These are phyloP conservation scores for Lissonota sp. DNA, from an alignment of 2,888 invertebrate species.

Conservation along the genomic window DNA sequence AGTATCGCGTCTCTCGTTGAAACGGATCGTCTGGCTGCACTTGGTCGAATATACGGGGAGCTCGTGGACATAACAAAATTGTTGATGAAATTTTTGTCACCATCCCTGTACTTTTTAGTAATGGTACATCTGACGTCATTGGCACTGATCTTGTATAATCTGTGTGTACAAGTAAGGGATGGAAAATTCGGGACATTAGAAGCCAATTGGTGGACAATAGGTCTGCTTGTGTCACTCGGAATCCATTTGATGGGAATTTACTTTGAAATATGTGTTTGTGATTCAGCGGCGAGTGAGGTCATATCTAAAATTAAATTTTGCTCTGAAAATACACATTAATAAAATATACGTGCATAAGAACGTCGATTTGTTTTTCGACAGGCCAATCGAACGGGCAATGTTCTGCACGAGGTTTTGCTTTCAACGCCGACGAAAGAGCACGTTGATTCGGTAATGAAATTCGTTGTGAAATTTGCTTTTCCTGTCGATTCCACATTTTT, in stretches of 20 bases:
- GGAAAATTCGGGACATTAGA: not conserved
- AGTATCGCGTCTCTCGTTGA: constrained; percentile 13
- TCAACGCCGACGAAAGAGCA: constrained; percentile 13
- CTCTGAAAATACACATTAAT: not conserved
- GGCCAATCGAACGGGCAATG: constrained; percentile 54
- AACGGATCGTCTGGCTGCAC: constrained; percentile 10
- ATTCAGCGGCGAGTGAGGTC: constrained; percentile 46
- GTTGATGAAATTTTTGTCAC: constrained; percentile 23
- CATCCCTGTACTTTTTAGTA: constrained; percentile 30
- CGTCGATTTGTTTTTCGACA: not conserved
- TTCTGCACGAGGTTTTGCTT: constrained; percentile 52
- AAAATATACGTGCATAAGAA: not conserved
- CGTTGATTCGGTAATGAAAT: constrained; percentile 38
- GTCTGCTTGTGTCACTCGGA: constrained; percentile 18
- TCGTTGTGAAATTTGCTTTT: not conserved
- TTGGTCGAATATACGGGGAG: constrained; percentile 32
- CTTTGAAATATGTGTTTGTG: constrained; percentile 30
- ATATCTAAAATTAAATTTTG: constrained; percentile 1
- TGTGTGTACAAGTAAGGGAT: constrained; percentile 26
- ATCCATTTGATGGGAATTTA: constrained; percentile 34
- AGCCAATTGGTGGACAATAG: not conserved
- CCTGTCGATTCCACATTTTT: not conserved
- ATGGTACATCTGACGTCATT: constrained; percentile 25
- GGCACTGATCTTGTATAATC: constrained; percentile 16
- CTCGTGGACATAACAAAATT: constrained; percentile 22